Conservation (phyloP, 2,888 invertebrate species). For the Melangyna quadrimaculata region DNA sequence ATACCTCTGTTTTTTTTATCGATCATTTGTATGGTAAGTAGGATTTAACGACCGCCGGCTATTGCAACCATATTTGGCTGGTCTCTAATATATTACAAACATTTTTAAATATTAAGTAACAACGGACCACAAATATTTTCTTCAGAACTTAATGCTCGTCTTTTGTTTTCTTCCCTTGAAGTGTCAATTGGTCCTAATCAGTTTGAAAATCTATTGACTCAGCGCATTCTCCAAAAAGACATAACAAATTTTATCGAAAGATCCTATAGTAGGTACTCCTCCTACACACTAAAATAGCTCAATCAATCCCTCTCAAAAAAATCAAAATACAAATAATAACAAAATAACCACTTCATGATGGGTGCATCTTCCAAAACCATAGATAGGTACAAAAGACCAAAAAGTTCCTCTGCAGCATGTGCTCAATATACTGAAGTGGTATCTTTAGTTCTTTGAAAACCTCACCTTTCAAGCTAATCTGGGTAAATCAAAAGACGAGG, state of each 20-base stretch:
- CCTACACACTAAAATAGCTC: constrained; percentile 55
- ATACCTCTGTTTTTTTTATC: too few species aligned
- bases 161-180: constrained; percentile 51
- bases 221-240: constrained; percentile 42
- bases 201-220: constrained; percentile 50
- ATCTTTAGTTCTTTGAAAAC: constrained; percentile 53
- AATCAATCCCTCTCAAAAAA: constrained; percentile 33
- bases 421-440: not conserved
- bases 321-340: not conserved
- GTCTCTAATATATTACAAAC: too few species aligned
- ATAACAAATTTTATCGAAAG: not conserved
- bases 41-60: too few species aligned
- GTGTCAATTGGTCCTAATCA: constrained; percentile 45
- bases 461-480: constrained; percentile 69
- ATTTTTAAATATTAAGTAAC: not conserved
- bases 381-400: too few species aligned
- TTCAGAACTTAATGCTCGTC: not conserved
- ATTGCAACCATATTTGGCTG: too few species aligned
- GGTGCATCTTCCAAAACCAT: not conserved
- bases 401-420: not conserved
- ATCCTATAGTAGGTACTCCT: constrained; percentile 22
- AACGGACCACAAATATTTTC: not conserved
- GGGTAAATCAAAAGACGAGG: constrained; percentile 69
- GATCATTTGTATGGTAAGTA: too few species aligned
- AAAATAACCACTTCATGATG: not conserved